These are phyloP conservation scores for Anisognathus igniventris DNA, from an alignment of 2,797 vertebrate species.

Conservation along the genomic window DNA sequence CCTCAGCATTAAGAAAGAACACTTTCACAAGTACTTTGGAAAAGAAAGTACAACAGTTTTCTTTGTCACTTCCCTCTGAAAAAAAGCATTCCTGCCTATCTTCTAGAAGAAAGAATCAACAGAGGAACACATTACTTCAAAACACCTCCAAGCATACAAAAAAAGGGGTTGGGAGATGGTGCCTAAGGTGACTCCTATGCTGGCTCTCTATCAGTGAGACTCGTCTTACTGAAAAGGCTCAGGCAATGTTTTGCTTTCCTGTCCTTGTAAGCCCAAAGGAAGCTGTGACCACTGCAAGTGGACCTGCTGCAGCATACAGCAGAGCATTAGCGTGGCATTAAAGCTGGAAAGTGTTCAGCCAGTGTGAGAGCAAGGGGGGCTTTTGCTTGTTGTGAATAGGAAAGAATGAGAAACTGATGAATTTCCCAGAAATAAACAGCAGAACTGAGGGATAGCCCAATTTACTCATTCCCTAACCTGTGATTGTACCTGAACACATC, in stretches of 20 bases:
- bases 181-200: background rate
- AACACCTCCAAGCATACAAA: background rate
- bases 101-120: background rate
- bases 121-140: background rate
- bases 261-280: background rate
- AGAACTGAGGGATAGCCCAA: background rate
- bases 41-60: background rate
- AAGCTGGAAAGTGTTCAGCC: background rate
- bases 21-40: background rate
- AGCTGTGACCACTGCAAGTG: accelerated
- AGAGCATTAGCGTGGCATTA: background rate
- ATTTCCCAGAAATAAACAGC: background rate
- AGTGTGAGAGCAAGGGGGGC: accelerated
- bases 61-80: background rate
- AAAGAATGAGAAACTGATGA: background rate
- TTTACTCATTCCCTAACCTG: background rate
- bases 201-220: background rate
- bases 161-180: background rate
- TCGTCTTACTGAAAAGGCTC: background rate
- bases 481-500: background rate
- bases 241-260: background rate
- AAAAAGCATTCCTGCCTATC: background rate
- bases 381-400: background rate
- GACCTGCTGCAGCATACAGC: background rate
- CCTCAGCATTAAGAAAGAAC: background rate